Evolutionary conservation across 2,888 invertebrate species (phyloP), one percentile per base, ranked within the genome.

Genomic region (Lasioglossum morio): DNA sequence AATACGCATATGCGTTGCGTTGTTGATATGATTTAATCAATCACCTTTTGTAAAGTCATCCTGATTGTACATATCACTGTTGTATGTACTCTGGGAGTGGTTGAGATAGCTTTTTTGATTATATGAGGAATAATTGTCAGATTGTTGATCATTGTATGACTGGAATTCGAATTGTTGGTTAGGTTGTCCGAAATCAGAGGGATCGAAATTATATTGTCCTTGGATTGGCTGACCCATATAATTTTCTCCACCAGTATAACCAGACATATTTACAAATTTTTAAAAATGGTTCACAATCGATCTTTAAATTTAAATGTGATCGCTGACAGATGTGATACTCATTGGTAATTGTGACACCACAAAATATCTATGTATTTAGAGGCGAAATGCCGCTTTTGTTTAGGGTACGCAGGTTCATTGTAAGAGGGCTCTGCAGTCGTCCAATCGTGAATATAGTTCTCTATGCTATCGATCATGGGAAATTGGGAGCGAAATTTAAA

Each of bases 181-280:
- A 91, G 94, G 92, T 91, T 96, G 96, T 7, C 95, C 95, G 92
- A 96, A 96, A 89, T 96, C 96, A 34, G 95, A 93, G 70, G 95
- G 92, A 84, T 96, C 96, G 86, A 96, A 96, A 79, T 96, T 96
- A 89, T 96, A 96, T 79, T 93, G 92, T 12, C 89, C 90, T 79
- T 93, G 93, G 7, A 92, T 87, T 19, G 89, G 79, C 46, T 92
- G 93, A 0, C 85, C 81, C 94, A 95, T 95, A 75, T 94, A 94
- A 92, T 92, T 93, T 8, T 95, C 93, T 85, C 93, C 92, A 48
- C 91, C 88, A 14, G 93, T 82, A 72, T 94, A 94, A 19, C 93
- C 93, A 72, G 95, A 92, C 95, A 95, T 95, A 66, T 76, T 85
- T 34, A 0, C 2, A 10, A 30, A 14, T 34, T 23, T 4, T 19